Conservation (phyloP, 2,888 invertebrate genomes). For the Athetis lepigone region DNA sequence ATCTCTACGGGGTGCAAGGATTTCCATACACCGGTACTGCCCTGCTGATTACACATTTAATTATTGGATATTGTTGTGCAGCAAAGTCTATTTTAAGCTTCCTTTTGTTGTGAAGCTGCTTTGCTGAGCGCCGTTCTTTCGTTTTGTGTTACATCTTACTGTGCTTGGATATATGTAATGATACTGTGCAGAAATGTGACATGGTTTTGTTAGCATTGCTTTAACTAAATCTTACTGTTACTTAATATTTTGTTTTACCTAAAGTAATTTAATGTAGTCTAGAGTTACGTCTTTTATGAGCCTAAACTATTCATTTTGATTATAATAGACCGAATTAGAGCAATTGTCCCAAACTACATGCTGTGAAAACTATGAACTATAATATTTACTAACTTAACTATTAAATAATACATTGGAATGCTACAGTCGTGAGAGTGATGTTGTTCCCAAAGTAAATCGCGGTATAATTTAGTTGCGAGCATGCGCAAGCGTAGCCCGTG, state of each 20-base stretch:
- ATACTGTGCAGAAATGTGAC: too few relatives aligned
- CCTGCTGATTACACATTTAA: conserved; percentile 20
- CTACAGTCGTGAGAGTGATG: conserved; percentile 70
- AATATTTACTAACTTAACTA: conserved; percentile 31
- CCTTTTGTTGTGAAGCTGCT: too few relatives aligned
- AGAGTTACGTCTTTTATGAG: too few relatives aligned
- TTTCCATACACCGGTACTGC: conserved; percentile 32
- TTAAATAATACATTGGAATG: conserved; percentile 58
- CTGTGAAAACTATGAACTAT: conserved; percentile 3
- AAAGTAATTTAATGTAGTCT: too few relatives aligned
- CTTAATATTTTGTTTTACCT: too few relatives aligned
- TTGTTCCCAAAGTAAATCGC: conserved; percentile 71
- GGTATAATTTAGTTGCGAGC: conserved; percentile 68
- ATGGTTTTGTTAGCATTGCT: not conserved
- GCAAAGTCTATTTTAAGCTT: not conserved
- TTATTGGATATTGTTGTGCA: conserved; percentile 13
- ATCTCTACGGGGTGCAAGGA: conserved; percentile 62
- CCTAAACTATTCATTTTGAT: too few relatives aligned
- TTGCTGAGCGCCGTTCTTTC: too few relatives aligned
- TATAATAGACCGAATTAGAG: not conserved
- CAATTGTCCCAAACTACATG: too few relatives aligned
- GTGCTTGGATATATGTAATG: not conserved
- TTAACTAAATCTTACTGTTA: too few relatives aligned
- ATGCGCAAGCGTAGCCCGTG: conserved; percentile 62
- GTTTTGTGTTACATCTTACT: too few relatives aligned